These are phyloP conservation scores for Gallinago stenura DNA, from an alignment of 2,797 vertebrate genomes.

Conservation along the genomic window DNA sequence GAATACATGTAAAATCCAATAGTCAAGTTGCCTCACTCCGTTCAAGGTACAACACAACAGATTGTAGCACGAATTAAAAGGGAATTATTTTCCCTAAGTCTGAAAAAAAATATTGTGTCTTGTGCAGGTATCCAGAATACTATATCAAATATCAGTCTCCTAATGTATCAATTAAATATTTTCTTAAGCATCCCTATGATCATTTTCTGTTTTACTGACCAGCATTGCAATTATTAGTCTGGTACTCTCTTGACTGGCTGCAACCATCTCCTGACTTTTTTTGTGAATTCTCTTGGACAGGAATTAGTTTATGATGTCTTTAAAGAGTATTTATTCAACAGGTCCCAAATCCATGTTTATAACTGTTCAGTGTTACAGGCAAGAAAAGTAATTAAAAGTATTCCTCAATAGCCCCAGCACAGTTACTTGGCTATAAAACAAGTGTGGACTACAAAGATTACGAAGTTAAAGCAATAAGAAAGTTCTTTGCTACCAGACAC, in stretches of 20 bases:
- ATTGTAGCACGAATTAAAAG: neutral
- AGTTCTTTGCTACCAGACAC: neutral
- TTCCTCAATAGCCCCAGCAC: neutral
- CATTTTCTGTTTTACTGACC: neutral
- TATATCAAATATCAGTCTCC: neutral
- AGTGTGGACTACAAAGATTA: neutral
- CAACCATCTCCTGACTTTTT: neutral
- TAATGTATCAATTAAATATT: neutral
- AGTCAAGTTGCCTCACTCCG: neutral
- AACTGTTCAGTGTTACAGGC: neutral
- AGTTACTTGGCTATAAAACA: neutral
- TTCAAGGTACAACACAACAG: neutral
- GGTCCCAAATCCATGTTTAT: neutral
- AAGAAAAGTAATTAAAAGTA: neutral
- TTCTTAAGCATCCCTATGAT: neutral
- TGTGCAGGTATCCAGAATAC: neutral
- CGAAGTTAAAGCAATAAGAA: neutral
- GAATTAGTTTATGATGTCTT: neutral
- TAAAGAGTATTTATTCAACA: neutral
- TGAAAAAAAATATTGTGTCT: neutral
- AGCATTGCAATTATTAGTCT: neutral
- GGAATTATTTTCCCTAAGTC: neutral
- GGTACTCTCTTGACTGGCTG: neutral
- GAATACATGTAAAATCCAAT: neutral
- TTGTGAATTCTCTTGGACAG: neutral